These are phyloP conservation scores for Epinephelus fuscoguttatus DNA, from an alignment of 2,113 vertebrate species.

Conservation along the genomic window DNA sequence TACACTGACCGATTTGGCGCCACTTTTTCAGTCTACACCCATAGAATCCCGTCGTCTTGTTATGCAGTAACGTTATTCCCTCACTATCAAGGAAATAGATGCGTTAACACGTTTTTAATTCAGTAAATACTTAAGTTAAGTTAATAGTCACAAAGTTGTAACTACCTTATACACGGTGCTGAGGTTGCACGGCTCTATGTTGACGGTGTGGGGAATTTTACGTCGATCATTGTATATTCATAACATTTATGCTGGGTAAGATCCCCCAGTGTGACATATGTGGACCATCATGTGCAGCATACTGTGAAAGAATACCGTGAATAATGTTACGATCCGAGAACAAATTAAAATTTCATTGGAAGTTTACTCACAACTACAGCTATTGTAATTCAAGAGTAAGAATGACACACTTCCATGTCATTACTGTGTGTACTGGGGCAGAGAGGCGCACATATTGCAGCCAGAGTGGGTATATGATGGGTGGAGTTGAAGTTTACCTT, in stretches of 20 bases:
- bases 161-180: background rate
- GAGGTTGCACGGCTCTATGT: background rate
- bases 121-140: background rate
- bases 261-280: background rate
- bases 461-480: constrained; percentile 1
- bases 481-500: constrained; percentile 43
- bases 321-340: background rate
- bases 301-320: too few relatives aligned
- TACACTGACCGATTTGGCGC: constrained; percentile 77
- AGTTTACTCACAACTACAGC: background rate
- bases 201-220: background rate
- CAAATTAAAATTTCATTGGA: background rate
- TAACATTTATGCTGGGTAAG: background rate
- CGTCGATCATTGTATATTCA: background rate
- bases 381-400: constrained; percentile 7
- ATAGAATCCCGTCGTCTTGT: constrained; percentile 65
- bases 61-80: constrained; percentile 14
- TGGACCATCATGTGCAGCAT: background rate
- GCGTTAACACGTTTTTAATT: background rate
- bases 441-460: background rate
- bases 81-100: constrained; percentile 27
- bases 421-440: background rate
- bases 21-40: constrained; percentile 83
- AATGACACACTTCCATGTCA: constrained; percentile 21
- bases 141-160: background rate